These are phyloP conservation scores for Rotaria magnacalcarata DNA, from an alignment of 2,888 invertebrate species.

Conservation along the genomic window DNA sequence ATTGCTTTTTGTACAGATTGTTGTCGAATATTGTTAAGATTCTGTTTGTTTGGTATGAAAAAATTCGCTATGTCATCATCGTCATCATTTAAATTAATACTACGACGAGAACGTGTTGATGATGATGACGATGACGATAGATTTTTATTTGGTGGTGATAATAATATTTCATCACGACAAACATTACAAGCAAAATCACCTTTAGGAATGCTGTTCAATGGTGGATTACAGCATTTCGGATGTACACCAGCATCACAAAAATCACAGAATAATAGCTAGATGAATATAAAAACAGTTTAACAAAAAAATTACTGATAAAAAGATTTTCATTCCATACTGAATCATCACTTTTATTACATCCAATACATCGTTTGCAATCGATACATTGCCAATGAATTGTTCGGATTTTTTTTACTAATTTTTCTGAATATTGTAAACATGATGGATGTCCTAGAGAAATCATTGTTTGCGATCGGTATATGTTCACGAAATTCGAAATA, in stretches of 20 bases:
- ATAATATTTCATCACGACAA: not conserved
- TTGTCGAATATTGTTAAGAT: not conserved
- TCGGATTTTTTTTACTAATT: slow-evolving; percentile 60
- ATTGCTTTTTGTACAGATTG: slow-evolving; percentile 19
- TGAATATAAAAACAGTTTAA: not conserved
- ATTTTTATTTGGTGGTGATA: slow-evolving; percentile 35
- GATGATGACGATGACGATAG: not conserved
- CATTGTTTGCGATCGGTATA: no score
- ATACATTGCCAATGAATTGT: slow-evolving; percentile 69
- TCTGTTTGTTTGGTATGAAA: slow-evolving; percentile 69
- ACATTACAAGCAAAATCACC: slow-evolving; percentile 49
- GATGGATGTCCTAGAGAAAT: slow-evolving; percentile 67
- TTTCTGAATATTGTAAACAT: slow-evolving; percentile 65
- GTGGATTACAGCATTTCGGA: slow-evolving; percentile 72
- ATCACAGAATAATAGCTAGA: slow-evolving; percentile 68
- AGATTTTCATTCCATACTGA: slow-evolving; percentile 50
- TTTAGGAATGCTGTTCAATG: slow-evolving; percentile 65
- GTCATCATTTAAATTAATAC: not conserved
- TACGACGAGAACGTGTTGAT: not conserved
- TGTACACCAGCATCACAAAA: slow-evolving; percentile 74
- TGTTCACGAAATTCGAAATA: no score
- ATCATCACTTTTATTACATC: slow-evolving; percentile 64
- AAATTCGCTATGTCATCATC: slow-evolving; percentile 79
- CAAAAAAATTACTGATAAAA: not conserved
- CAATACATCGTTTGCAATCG: slow-evolving; percentile 71